Conservation (phyloP, 2,888 invertebrate genomes). For the Pyrgus malvae region DNA sequence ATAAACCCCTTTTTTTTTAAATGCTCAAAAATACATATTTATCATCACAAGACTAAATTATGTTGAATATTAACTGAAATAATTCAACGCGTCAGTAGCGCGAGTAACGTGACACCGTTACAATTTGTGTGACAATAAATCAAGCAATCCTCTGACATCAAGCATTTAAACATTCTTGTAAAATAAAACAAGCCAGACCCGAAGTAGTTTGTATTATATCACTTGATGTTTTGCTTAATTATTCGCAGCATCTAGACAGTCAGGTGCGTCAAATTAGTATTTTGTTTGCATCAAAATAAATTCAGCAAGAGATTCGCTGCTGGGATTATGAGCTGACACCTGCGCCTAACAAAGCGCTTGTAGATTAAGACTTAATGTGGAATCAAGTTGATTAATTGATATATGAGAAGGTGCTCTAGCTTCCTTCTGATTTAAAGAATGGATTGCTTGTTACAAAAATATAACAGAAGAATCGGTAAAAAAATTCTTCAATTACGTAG, state of each 20-base stretch:
- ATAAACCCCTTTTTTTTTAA: no score
- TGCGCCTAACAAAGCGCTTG: conserved; percentile 53
- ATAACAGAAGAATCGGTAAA: no score
- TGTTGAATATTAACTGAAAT: no score
- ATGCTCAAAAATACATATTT: no score
- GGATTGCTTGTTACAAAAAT: no score
- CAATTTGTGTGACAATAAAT: no score
- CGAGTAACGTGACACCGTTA: no score
- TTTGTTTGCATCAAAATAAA: conserved; percentile 79
- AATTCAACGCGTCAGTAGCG: no score
- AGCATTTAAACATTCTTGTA: neutral
- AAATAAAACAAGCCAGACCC: conserved; percentile 6
- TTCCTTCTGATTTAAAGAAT: no score
- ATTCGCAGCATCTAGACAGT: conserved; percentile 62
- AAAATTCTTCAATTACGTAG: no score
- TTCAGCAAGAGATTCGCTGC: conserved; percentile 52
- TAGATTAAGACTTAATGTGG: conserved; percentile 67
- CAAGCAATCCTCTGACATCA: conserved; percentile 6
- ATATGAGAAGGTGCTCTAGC: no score
- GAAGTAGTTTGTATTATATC: conserved; percentile 57
- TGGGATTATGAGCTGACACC: conserved; percentile 72
- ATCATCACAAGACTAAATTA: no score
- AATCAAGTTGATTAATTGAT: conserved; percentile 31
- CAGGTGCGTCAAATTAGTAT: conserved; percentile 70
- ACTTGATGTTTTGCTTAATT: conserved; percentile 73